Percentiles rank a stretch among this genome's conserved stretches.
phyloP scores from a whole-genome alignment of 2,113 vertebrate genomes.

The Poecilia latipinna region DNA sequence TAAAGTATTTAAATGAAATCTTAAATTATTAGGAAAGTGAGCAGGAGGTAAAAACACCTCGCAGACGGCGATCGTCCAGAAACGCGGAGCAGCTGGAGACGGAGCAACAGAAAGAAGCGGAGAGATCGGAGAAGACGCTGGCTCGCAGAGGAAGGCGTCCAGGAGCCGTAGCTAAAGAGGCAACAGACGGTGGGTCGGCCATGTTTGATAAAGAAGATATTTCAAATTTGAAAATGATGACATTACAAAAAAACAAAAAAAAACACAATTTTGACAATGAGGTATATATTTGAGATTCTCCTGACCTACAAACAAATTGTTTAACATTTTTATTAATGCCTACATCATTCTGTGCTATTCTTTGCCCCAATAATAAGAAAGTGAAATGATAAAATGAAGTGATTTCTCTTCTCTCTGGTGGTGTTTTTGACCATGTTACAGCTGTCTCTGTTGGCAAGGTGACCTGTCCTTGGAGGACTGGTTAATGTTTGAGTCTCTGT shows the following conservation, averaged over 20 bases:
- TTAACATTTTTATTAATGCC: not conserved
- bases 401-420: not conserved
- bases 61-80: constrained; percentile 61
- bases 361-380: not conserved
- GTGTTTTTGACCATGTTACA: not conserved
- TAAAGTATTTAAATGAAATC: not conserved
- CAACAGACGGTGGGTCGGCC: constrained; percentile 17
- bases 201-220: not conserved
- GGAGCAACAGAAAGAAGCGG: constrained; percentile 25
- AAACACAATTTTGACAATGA: not conserved
- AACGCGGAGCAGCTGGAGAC: constrained; percentile 35
- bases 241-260: not conserved
- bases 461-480: not conserved
- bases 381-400: not conserved
- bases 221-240: not conserved
- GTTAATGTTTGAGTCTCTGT: not conserved
- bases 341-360: not conserved
- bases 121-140: constrained; percentile 42
- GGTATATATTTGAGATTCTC: not conserved
- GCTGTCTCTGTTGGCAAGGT: not conserved
- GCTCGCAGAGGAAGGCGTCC: constrained; percentile 42
- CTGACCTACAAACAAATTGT: not conserved
- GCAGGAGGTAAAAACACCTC: constrained; percentile 54
- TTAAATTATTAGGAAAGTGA: constrained; percentile 54
- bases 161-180: constrained; percentile 44